Evolutionary conservation across 35 echinoderm and acorn worm species (phyloP).

Genomic region (Antedon bifida): DNA sequence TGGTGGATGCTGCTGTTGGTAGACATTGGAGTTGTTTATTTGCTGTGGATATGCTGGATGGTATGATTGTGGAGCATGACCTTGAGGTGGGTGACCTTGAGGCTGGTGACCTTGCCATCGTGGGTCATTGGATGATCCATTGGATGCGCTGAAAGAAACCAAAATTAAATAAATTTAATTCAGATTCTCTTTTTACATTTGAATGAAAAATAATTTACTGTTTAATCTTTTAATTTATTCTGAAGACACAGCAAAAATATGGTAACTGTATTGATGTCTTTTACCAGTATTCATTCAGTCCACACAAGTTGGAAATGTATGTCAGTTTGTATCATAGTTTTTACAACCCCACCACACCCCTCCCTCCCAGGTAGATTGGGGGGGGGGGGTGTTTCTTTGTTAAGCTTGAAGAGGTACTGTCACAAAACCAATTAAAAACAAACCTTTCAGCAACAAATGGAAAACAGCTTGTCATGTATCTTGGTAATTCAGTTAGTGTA

Average conservation of each 20-base stretch:
- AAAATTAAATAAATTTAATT: background rate
- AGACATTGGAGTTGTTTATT: background rate
- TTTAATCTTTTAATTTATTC: no score
- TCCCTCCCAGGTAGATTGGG: no score
- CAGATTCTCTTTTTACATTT: no score
- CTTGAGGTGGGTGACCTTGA: background rate
- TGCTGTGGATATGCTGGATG: background rate
- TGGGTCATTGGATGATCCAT: background rate
- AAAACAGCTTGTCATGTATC: background rate
- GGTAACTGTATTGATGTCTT: no score
- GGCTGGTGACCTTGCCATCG: background rate
- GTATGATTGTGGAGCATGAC: background rate
- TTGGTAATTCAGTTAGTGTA: background rate
- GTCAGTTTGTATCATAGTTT: no score
- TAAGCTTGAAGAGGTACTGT: no score
- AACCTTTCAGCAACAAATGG: background rate
- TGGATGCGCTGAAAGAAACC: background rate
- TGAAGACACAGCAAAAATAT: no score
- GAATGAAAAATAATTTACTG: no score
- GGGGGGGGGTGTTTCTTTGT: no score
- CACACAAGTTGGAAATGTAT: no score
- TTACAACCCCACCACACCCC: no score
- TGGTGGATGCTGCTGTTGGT: background rate
- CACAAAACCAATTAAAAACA: background rate
- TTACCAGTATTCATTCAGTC: no score